These are phyloP conservation scores for Plecotus auritus DNA, from an alignment of 2,113 vertebrate species.

Conservation along the genomic window DNA sequence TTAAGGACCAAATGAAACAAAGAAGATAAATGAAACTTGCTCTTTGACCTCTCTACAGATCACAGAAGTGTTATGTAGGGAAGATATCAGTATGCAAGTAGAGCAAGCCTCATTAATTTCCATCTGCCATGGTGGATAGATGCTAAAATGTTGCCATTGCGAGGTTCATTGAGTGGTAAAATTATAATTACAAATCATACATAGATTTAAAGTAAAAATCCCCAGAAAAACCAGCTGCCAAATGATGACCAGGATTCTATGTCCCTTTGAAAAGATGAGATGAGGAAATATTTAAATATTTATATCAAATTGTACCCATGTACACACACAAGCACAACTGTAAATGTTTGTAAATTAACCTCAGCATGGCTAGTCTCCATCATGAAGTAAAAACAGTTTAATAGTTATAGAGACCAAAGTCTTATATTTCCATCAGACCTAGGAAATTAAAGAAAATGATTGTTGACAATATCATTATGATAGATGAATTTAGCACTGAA, in stretches of 20 bases:
- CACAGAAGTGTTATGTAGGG: conserved; percentile 58
- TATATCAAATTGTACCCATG: neutral
- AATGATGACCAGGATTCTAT: conserved; percentile 59
- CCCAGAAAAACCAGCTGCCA: conserved; percentile 71
- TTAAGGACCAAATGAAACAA: conserved; percentile 57
- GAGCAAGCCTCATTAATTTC: conserved; percentile 88
- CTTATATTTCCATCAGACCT: conserved; percentile 47
- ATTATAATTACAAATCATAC: conserved; percentile 81
- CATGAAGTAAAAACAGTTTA: neutral
- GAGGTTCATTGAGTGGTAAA: conserved; percentile 88
- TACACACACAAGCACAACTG: neutral
- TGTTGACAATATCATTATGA: neutral
- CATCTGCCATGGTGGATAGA: conserved; percentile 87
- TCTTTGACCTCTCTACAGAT: conserved; percentile 79
- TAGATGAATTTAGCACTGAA: neutral
- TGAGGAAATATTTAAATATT: neutral
- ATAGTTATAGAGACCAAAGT: conserved; percentile 26
- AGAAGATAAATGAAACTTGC: conserved; percentile 77
- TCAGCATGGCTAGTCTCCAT: neutral
- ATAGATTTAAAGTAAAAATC: conserved; percentile 75
- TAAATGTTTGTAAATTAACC: neutral
- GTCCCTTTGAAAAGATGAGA: conserved; percentile 57
- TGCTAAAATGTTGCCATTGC: conserved; percentile 87
- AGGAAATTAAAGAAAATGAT: conserved; percentile 51
- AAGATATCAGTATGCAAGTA: conserved; percentile 83